Conservation (phyloP, 2,888 invertebrate genomes). For the Drosophila maculinotata region DNA sequence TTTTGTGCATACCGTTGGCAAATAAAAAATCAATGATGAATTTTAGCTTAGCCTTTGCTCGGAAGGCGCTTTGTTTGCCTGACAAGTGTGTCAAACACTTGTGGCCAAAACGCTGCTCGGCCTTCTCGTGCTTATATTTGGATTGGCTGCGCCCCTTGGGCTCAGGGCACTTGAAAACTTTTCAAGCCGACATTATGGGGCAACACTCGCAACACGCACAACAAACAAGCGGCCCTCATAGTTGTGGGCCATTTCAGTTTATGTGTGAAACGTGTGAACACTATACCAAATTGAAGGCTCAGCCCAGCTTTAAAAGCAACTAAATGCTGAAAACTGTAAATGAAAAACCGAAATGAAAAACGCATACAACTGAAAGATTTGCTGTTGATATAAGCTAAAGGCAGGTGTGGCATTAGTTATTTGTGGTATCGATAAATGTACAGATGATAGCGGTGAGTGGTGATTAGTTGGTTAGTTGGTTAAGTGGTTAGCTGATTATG, state of each 20-base stretch:
- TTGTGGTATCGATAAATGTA: background rate
- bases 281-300: background rate
- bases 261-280: slow-evolving; percentile 16
- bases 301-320: slow-evolving; percentile 11
- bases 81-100: slow-evolving; percentile 70
- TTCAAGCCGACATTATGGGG: slow-evolving; percentile 41
- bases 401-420: slow-evolving; percentile 32
- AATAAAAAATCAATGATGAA: slow-evolving; percentile 56
- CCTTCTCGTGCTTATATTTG: slow-evolving; percentile 28
- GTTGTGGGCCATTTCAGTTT: slow-evolving; percentile 18
- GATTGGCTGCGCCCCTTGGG: slow-evolving; percentile 27
- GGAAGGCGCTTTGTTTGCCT: slow-evolving; percentile 8
- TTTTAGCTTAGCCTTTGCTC: slow-evolving; percentile 9
- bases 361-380: background rate
- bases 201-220: slow-evolving; percentile 51
- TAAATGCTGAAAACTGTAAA: background rate
- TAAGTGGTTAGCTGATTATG: background rate
- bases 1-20: slow-evolving; percentile 5
- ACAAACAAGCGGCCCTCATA: slow-evolving; percentile 24
- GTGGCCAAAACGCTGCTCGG: slow-evolving; percentile 47
- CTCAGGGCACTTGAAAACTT: slow-evolving; percentile 57
- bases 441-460: slow-evolving; percentile 7
- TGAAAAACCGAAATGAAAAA: slow-evolving; percentile 1
- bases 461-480: background rate
- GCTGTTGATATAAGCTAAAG: slow-evolving; percentile 18